Percentiles rank a stretch among this genome's conserved stretches.
Evolutionary conservation across 2,113 vertebrate genomes (phyloP).

Genomic region (Cyanocitta stelleri): DNA sequence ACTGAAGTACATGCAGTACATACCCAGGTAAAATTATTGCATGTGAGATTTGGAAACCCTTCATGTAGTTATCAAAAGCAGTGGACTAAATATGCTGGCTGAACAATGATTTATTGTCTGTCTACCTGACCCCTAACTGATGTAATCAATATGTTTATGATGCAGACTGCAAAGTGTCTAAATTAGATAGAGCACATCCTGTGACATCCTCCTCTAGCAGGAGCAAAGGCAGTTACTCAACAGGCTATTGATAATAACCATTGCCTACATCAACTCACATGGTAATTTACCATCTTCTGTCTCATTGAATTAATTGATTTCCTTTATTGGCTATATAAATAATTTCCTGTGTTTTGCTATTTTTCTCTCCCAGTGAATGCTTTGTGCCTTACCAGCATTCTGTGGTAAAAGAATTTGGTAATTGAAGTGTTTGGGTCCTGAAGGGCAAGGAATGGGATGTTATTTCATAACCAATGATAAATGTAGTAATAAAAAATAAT

Average conservation of each 20-base stretch:
- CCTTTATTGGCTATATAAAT: background rate
- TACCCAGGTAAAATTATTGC: background rate
- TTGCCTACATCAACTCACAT: background rate
- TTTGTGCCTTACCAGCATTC: background rate
- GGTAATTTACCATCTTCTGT: background rate
- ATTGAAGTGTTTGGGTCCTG: background rate
- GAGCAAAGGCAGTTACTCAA: background rate
- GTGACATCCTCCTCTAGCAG: background rate
- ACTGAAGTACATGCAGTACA: background rate
- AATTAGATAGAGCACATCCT: background rate
- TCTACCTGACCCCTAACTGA: background rate
- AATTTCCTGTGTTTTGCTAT: background rate
- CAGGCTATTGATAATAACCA: background rate
- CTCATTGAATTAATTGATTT: conserved; percentile 41
- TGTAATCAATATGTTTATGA: background rate
- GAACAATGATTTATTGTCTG: background rate
- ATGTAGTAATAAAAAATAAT: background rate
- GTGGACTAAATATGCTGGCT: background rate
- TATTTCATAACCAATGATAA: background rate
- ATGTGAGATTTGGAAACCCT: background rate
- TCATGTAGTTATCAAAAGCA: background rate
- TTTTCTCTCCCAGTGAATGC: background rate
- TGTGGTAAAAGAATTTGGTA: background rate
- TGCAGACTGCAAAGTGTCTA: background rate
- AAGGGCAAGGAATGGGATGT: background rate